Conservation (phyloP, 2,888 invertebrate genomes). For the Tiliacea aurago region DNA sequence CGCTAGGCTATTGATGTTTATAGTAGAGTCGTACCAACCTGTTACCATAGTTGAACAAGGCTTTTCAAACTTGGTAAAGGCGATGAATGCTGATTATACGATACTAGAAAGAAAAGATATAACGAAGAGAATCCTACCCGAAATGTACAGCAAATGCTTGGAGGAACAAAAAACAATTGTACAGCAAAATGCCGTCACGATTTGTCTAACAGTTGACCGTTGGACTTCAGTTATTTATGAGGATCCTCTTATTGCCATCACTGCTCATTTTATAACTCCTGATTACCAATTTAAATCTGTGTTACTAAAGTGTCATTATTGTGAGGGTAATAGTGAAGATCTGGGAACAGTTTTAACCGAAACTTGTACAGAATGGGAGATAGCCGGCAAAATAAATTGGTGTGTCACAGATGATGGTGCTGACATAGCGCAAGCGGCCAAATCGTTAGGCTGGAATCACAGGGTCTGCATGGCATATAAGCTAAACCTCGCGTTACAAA, state of each 20-base stretch:
- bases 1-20: not conserved
- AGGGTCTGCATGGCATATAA: constrained; percentile 2
- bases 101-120: constrained; percentile 11
- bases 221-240: constrained; percentile 1
- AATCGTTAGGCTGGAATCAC: constrained; percentile 18
- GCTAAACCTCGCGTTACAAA: constrained; percentile 3
- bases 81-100: constrained; percentile 5
- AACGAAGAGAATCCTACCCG: constrained; percentile 25
- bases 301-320: constrained; percentile 15
- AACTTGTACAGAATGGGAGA: constrained; percentile 24
- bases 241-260: constrained; percentile 17
- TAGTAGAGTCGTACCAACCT: not conserved
- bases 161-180: constrained; percentile 15
- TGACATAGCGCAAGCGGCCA: constrained; percentile 1
- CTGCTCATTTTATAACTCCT: constrained; percentile 34
- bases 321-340: not conserved
- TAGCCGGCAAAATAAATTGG: constrained; percentile 18
- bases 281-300: constrained; percentile 34
- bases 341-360: constrained; percentile 6
- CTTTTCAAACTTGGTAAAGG: not conserved
- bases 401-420: constrained; percentile 14
- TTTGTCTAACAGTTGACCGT: constrained; percentile 31
- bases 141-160: constrained; percentile 21
- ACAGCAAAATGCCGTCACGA: constrained; percentile 3
- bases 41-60: not conserved